These are phyloP conservation scores for Artemia franciscana DNA, from an alignment of 1,140 invertebrate genomes.

Conservation along the genomic window DNA sequence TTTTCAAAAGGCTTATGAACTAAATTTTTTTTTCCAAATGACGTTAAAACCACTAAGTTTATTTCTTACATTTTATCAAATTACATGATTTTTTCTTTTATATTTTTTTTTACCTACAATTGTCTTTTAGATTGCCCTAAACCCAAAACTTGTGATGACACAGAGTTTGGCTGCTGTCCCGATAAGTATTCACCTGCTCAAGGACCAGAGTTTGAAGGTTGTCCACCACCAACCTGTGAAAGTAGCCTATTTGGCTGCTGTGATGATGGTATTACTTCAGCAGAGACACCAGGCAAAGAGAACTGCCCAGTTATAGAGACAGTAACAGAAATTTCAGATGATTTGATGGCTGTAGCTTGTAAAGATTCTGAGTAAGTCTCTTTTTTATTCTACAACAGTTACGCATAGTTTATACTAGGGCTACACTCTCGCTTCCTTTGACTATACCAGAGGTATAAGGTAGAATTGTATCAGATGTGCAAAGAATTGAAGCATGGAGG, in stretches of 20 bases:
- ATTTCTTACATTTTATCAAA: no score
- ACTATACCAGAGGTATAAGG: no score
- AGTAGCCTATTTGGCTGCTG: slow-evolving; percentile 66
- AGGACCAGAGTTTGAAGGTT: slow-evolving; percentile 42
- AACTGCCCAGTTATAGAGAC: slow-evolving; percentile 35
- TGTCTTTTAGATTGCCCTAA: slow-evolving; percentile 32
- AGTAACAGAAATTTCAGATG: slow-evolving; percentile 1
- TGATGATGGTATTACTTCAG: slow-evolving; percentile 45
- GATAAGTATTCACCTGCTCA: slow-evolving; percentile 40
- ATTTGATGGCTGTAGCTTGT: slow-evolving; percentile 33
- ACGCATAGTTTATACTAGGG: no score
- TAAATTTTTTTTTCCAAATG: no score
- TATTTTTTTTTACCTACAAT: no score
- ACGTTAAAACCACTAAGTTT: no score
- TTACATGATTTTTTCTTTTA: no score
- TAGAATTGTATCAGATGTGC: no score
- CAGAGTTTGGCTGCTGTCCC: slow-evolving; percentile 47
- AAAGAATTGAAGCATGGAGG: no score
- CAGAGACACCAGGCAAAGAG: slow-evolving; percentile 55
- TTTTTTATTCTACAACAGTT: no score
- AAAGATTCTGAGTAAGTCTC: slow-evolving; percentile 29
- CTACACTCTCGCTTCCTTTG: no score
- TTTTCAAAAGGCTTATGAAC: no score
- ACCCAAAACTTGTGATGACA: slow-evolving; percentile 35
- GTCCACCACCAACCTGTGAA: slow-evolving; percentile 43